Evolutionary conservation across 2,888 invertebrate species (phyloP).

Genomic region (Tetragnatha montana): DNA sequence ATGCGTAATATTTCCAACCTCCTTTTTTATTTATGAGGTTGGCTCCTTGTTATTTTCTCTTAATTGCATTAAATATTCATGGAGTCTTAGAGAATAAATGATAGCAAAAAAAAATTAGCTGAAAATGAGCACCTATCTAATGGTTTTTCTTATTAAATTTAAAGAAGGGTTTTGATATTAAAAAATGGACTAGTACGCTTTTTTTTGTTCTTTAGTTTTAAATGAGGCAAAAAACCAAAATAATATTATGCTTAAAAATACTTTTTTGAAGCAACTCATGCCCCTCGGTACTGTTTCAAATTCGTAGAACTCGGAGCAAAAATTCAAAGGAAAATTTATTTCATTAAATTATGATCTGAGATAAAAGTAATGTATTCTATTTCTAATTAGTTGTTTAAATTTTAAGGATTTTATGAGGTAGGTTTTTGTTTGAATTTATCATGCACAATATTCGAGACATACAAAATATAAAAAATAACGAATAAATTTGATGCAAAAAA

Average conservation of each 20-base stretch:
- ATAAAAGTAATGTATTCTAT: no score
- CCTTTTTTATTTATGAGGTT: conserved; percentile 1
- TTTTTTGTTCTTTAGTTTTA: background rate
- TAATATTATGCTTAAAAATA: background rate
- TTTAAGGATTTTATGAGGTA: no score
- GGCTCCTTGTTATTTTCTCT: background rate
- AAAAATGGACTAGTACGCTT: background rate
- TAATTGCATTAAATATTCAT: conserved; percentile 42
- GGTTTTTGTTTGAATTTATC: no score
- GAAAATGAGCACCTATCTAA: background rate
- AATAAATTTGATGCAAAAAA: no score
- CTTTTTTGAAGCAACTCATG: background rate
- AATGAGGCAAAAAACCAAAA: background rate
- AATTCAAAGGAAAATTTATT: no score
- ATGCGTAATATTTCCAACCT: background rate
- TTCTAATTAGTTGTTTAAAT: no score
- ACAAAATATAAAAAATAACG: no score
- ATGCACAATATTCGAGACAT: no score
- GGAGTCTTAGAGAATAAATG: background rate
- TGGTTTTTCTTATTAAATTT: background rate
- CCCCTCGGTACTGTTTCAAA: no score
- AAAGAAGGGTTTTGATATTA: background rate
- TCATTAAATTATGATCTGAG: no score
- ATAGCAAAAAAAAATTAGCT: conserved; percentile 12
- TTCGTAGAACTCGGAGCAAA: no score